Conservation (phyloP, 2,888 invertebrate species). For the Taenaris catops region DNA sequence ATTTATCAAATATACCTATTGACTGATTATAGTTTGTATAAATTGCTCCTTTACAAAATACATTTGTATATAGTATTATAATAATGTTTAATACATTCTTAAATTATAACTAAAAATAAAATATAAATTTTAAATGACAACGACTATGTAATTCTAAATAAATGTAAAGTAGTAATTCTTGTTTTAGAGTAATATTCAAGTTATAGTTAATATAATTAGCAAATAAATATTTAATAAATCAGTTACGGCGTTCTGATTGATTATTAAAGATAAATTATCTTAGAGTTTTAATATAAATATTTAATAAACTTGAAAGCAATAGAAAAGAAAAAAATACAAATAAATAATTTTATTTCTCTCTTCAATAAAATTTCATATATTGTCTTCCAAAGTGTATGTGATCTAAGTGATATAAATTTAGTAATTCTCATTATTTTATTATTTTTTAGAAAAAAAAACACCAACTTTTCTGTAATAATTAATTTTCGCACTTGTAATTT, state of each 20-base stretch:
- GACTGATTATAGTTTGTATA: conserved; percentile 64
- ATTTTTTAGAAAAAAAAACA: conserved; percentile 13
- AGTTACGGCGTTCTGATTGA: no score
- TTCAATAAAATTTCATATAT: conserved; percentile 46
- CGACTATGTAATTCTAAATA: conserved; percentile 77
- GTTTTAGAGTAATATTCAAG: conserved; percentile 21
- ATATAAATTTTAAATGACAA: conserved; percentile 53
- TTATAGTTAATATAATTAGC: conserved; percentile 27
- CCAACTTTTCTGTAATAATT: conserved; percentile 9
- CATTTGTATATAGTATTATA: conserved; percentile 30
- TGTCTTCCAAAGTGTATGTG: conserved; percentile 74
- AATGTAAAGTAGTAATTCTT: conserved; percentile 55
- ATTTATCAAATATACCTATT: conserved; percentile 47
- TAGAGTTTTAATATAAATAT: conserved; percentile 39
- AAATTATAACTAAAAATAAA: conserved; percentile 22
- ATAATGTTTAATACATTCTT: conserved; percentile 26
- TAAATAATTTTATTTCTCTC: conserved; percentile 36
- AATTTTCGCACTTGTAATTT: conserved; percentile 10
- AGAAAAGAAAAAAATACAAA: conserved; percentile 36
- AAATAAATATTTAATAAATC: conserved; percentile 15
- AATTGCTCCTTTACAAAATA: conserved; percentile 44
- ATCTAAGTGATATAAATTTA: conserved; percentile 27
- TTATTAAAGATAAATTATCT: conserved; percentile 20
- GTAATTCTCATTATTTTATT: conserved; percentile 16
- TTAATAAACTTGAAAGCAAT: conserved; percentile 61